phyloP scores from a whole-genome alignment of 2,113 vertebrate species.

The Lepus timidus region DNA sequence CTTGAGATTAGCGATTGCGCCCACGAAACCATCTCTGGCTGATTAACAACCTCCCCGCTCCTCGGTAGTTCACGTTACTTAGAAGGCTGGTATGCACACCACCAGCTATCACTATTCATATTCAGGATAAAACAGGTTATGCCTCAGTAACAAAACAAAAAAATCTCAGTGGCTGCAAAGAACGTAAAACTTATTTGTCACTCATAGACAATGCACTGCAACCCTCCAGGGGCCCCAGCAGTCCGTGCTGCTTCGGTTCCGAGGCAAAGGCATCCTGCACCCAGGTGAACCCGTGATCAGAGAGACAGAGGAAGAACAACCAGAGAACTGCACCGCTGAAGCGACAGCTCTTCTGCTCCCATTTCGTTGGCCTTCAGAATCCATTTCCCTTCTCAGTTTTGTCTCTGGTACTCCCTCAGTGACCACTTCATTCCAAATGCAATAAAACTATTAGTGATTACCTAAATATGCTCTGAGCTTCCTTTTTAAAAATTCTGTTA shows the following conservation, averaged over 20 bases:
- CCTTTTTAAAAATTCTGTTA: background rate
- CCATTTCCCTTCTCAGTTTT: background rate
- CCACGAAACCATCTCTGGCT: background rate
- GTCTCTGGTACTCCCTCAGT: background rate
- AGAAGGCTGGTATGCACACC: background rate
- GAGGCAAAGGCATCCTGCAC: background rate
- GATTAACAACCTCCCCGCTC: background rate
- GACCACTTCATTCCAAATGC: background rate
- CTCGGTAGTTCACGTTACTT: background rate
- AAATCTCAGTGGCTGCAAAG: background rate
- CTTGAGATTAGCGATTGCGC: background rate
- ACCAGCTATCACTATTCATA: background rate
- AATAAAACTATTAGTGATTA: background rate
- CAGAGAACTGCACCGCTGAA: background rate
- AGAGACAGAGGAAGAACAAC: background rate
- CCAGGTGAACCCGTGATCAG: background rate
- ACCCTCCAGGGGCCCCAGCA: background rate
- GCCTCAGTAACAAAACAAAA: slow-evolving; percentile 37
- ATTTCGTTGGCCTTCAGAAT: background rate
- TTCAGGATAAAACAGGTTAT: slow-evolving; percentile 18
- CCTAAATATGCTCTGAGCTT: background rate
- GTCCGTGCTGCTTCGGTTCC: background rate
- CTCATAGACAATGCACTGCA: background rate
- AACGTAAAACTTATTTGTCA: background rate
- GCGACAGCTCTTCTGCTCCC: background rate